A percentile compares a stretch with the other conserved stretches of the same genome.
Conservation (phyloP, 2,888 invertebrate species). For the Branchinecta sandiegonensis region DNA sequence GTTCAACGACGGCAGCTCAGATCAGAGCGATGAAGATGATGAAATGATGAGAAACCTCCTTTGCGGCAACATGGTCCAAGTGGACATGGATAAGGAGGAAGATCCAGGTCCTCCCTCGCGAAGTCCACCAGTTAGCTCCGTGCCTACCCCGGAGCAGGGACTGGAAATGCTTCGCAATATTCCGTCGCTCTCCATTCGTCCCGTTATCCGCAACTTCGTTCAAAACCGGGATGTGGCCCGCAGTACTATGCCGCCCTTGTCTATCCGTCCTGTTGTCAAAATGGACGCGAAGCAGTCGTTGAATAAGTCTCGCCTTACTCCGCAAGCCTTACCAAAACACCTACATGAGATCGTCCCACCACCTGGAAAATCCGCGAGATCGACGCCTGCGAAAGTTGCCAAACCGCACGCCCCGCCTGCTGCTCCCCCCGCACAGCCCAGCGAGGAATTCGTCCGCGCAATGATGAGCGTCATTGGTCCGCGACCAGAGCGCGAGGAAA, state of each 20-base stretch:
- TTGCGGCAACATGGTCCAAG: background rate
- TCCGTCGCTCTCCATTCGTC: background rate
- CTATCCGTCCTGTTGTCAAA: background rate
- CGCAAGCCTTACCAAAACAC: background rate
- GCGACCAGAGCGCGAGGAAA: background rate
- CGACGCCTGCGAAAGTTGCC: background rate
- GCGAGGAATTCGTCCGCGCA: background rate
- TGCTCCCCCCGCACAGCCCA: background rate
- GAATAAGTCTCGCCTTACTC: background rate
- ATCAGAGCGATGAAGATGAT: background rate
- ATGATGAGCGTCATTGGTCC: slow-evolving; percentile 13
- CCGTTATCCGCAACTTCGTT: background rate
- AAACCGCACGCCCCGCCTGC: background rate
- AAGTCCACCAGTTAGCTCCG: background rate
- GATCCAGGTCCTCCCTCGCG: background rate
- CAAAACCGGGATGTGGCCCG: background rate
- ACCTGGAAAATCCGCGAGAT: background rate
- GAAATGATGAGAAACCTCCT: slow-evolving; percentile 9
- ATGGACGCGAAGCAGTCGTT: background rate
- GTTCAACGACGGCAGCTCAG: background rate
- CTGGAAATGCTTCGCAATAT: background rate
- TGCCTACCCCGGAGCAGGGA: slow-evolving; percentile 2
- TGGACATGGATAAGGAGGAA: background rate
- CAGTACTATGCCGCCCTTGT: background rate
- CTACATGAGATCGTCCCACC: slow-evolving; percentile 4